Conservation (phyloP, 2,888 invertebrate genomes). For the Orthonevra nobilis region DNA sequence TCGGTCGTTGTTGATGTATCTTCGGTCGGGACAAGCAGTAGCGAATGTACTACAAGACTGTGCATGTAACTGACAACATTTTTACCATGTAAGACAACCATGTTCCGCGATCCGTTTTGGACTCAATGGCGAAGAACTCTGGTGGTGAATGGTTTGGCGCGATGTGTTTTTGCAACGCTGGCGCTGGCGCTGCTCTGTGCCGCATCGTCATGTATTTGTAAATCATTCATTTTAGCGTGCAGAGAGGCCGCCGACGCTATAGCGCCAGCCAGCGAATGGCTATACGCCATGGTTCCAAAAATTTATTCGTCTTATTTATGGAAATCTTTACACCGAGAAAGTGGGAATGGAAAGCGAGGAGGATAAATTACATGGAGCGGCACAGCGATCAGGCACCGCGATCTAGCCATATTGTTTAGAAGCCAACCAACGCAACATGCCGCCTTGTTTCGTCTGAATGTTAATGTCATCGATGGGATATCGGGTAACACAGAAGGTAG, state of each 20-base stretch:
- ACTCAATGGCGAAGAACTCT: too few relatives aligned
- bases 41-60: slow-evolving; percentile 64
- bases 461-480: slow-evolving; percentile 10
- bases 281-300: slow-evolving; percentile 22
- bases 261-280: too few relatives aligned
- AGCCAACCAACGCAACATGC: slow-evolving; percentile 59
- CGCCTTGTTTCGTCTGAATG: slow-evolving; percentile 39
- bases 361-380: too few relatives aligned
- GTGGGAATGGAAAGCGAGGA: slow-evolving; percentile 63
- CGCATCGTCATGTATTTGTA: slow-evolving; percentile 63
- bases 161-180: slow-evolving; percentile 29
- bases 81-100: slow-evolving; percentile 67
- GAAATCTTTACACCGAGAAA: slow-evolving; percentile 67
- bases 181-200: slow-evolving; percentile 5
- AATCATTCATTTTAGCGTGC: slow-evolving; percentile 52
- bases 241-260: slow-evolving; percentile 11
- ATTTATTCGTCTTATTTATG: slow-evolving; percentile 64
- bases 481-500: not conserved
- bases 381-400: slow-evolving; percentile 22
- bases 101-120: slow-evolving; percentile 64
- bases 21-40: slow-evolving; percentile 49
- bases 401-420: slow-evolving; percentile 41
- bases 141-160: slow-evolving; percentile 39
- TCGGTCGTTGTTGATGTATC: slow-evolving; percentile 45
- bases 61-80: slow-evolving; percentile 70